Base-by-base conservation (phyloP, 2,797 vertebrate genomes). In the Acestrorhynchus altus region DNA sequence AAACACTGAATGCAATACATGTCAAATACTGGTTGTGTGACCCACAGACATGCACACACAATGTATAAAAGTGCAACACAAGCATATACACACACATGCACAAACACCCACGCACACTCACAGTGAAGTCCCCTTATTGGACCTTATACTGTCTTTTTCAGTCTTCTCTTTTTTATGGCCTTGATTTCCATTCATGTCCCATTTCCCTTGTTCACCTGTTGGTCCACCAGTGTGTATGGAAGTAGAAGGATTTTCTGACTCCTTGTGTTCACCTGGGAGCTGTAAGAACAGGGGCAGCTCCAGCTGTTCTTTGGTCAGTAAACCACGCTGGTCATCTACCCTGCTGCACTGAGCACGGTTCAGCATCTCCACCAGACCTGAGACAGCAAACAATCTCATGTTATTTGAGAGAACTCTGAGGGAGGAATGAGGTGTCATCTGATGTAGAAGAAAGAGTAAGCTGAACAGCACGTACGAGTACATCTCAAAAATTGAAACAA, bases 261-360 rank as follows among this genome's bases (percentile, higher is more conserved):
- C 11, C 24, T 31, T 1, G 42, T 5, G 8, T 10, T 18, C 15
- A 69, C 65, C 65, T 0, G 94, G 88, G 69, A 95, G 85, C 92
- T 96, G 95, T 59, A 99, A 94, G 87, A 99, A 99, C 26, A 89
- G 91, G 11, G 98, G 98, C 68, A 99, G 63, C 83, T 96, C 92
- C 79, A 99, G 92, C 83, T 99, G 94, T 77, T 99, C 96, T 90
- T 97, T 98, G 74, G 94, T 95, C 69, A 99, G 93, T 71, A 98
- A 93, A 26, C 98, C 98, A 73, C 98, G 94, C 89, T 99, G 98
- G 92, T 99, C 96, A 0, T 99, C 95, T 1, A 94, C 96, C 70
- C 96, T 91, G 76, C 86, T 92, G 91, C 93, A 92, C 91, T 99
- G 98, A 10, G 94, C 96, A 59, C 90, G 95, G 40, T 94, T 93